These are phyloP conservation scores for Ptychoptera albimana DNA, from an alignment of 2,888 invertebrate genomes.

Conservation along the genomic window DNA sequence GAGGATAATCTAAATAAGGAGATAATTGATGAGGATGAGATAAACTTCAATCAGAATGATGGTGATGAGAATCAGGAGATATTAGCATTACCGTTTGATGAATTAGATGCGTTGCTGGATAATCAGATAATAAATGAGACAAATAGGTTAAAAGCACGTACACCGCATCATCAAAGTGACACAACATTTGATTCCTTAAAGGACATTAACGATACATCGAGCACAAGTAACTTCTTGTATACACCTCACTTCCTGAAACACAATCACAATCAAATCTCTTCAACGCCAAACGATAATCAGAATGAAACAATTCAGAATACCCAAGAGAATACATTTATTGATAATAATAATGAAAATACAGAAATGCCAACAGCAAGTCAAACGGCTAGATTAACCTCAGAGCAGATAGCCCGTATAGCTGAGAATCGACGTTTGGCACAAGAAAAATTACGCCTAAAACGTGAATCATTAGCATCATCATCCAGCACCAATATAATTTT, in stretches of 20 bases:
- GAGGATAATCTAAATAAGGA: slow-evolving; percentile 20
- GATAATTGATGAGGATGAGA: slow-evolving; percentile 13
- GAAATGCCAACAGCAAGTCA: slow-evolving; percentile 1
- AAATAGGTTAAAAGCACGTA: background rate
- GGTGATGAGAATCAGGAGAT: slow-evolving; percentile 20
- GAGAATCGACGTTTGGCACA: slow-evolving; percentile 48
- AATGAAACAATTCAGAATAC: too few relatives aligned
- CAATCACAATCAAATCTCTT: too few relatives aligned
- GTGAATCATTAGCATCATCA: background rate
- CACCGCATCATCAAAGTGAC: too few relatives aligned
- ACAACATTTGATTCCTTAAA: too few relatives aligned
- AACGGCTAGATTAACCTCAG: slow-evolving; percentile 33
- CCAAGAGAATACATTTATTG: background rate
- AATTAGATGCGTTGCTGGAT: slow-evolving; percentile 45
- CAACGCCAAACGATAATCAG: too few relatives aligned
- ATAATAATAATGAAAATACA: background rate
- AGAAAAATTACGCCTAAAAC: slow-evolving; percentile 29
- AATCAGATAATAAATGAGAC: slow-evolving; percentile 44
- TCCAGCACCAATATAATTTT: slow-evolving; percentile 1
- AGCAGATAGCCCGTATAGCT: slow-evolving; percentile 50
- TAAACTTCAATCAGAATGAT: slow-evolving; percentile 22
- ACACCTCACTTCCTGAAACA: too few relatives aligned
- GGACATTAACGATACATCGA: too few relatives aligned
- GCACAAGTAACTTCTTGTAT: too few relatives aligned
- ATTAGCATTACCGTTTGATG: slow-evolving; percentile 36